phyloP scores from a whole-genome alignment of 2,888 invertebrate species.

The Perizoma affinitatum region DNA sequence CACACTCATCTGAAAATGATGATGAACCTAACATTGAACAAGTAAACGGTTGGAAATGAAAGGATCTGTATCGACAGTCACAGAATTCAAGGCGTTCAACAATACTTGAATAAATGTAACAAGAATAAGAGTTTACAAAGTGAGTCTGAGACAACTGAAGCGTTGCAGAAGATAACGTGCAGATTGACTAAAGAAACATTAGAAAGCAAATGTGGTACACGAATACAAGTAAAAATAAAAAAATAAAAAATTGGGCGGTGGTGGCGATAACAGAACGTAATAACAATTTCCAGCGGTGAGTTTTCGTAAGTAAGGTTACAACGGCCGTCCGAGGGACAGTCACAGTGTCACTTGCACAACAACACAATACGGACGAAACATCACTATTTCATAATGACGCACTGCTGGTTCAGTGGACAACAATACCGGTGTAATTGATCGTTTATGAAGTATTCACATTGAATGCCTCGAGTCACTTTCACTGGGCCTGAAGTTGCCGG shows the following conservation, averaged over 20 bases:
- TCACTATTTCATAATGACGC: slow-evolving; percentile 30
- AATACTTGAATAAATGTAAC: slow-evolving; percentile 47
- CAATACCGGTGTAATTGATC: slow-evolving; percentile 29
- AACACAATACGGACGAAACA: slow-evolving; percentile 43
- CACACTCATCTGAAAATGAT: slow-evolving; percentile 20
- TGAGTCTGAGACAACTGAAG: slow-evolving; percentile 56
- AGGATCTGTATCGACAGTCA: slow-evolving; percentile 42
- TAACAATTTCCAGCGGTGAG: slow-evolving; percentile 6
- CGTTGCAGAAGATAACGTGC: slow-evolving; percentile 65
- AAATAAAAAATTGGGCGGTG: slow-evolving; percentile 26
- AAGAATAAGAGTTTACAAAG: slow-evolving; percentile 50
- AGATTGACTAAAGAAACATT: slow-evolving; percentile 54
- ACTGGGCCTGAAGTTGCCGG: slow-evolving; percentile 55
- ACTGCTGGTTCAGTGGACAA: slow-evolving; percentile 30
- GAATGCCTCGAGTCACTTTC: slow-evolving; percentile 67
- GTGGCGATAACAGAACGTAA: neutral
- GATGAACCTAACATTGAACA: slow-evolving; percentile 39
- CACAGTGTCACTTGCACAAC: slow-evolving; percentile 31
- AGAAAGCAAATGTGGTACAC: slow-evolving; percentile 52
- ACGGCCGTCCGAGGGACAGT: slow-evolving; percentile 31
- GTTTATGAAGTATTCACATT: slow-evolving; percentile 39
- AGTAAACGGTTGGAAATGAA: slow-evolving; percentile 41
- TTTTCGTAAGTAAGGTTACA: slow-evolving; percentile 40
- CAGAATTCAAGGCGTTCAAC: slow-evolving; percentile 50
- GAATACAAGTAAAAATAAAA: slow-evolving; percentile 21